phyloP scores from a whole-genome alignment of 2,888 invertebrate genomes.

The Ariolimax columbianus region DNA sequence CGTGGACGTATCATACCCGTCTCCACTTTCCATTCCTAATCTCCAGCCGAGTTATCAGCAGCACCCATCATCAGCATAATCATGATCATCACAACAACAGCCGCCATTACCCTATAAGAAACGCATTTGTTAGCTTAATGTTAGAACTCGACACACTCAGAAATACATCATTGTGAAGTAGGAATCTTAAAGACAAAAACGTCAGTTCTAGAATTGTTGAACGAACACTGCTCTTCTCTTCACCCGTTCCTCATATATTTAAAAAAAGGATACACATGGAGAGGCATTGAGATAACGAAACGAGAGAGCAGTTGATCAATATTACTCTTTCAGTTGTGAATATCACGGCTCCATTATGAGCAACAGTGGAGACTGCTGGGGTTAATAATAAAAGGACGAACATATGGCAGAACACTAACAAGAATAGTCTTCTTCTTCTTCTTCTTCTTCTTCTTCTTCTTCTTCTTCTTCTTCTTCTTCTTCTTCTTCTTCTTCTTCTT shows the following conservation, averaged over 20 bases:
- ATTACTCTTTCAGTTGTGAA: too few species aligned
- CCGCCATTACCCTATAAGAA: not conserved
- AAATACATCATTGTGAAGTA: not conserved
- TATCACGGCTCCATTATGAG: too few species aligned
- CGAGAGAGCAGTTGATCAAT: not conserved
- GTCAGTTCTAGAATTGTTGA: too few species aligned
- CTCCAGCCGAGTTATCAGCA: not conserved
- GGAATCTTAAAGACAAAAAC: not conserved
- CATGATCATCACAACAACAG: not conserved
- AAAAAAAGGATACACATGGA: too few species aligned
- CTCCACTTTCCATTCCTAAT: not conserved
- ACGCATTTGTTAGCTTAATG: not conserved
- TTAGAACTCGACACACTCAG: not conserved
- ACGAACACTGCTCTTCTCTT: too few species aligned
- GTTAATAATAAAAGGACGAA: too few species aligned
- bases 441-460: not conserved
- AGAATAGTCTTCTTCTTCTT: too few species aligned
- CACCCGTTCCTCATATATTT: too few species aligned
- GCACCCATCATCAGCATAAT: not conserved
- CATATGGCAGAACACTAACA: too few species aligned
- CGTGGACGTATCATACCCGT: slow-evolving; percentile 70
- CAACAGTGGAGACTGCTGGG: too few species aligned
- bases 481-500: not conserved
- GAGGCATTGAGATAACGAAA: too few species aligned
- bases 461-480: not conserved